Evolutionary conservation across 2,888 invertebrate species (phyloP).

Genomic region (Hartigia nigra): DNA sequence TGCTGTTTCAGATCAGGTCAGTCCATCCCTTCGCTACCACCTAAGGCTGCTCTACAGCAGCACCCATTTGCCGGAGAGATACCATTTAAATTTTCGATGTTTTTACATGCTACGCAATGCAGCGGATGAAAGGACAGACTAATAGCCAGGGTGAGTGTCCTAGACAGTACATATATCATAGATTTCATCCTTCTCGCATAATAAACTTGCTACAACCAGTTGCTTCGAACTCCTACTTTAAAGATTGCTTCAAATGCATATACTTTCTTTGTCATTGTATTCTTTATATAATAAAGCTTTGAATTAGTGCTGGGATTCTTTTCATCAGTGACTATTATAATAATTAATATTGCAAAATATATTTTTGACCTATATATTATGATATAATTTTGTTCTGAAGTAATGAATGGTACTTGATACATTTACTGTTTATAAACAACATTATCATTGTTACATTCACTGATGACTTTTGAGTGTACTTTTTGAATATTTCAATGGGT

Average conservation of each 20-base stretch:
- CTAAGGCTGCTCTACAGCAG: slow-evolving; percentile 23
- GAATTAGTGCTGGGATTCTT: background rate
- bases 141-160: slow-evolving; percentile 62
- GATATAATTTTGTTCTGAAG: background rate
- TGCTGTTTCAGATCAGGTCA: slow-evolving; percentile 60
- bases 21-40: slow-evolving; percentile 40
- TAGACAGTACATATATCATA: background rate
- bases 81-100: slow-evolving; percentile 56
- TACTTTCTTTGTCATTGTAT: background rate
- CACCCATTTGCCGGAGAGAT: slow-evolving; percentile 43
- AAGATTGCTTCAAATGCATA: background rate
- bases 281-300: background rate
- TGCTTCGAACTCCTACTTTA: background rate
- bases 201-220: background rate
- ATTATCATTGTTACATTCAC: background rate
- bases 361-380: background rate
- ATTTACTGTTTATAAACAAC: no score
- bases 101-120: slow-evolving; percentile 66
- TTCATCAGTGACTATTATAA: background rate
- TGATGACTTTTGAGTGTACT: background rate
- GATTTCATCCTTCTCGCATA: background rate
- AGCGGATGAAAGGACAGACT: slow-evolving; percentile 66
- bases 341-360: background rate
- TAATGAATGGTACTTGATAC: background rate
- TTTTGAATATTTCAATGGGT: background rate